Percentiles rank a stretch among this genome's conserved stretches.
These are phyloP conservation scores for Polypedilum vanderplanki DNA, from an alignment of 1,140 invertebrate species.

Conservation along the genomic window DNA sequence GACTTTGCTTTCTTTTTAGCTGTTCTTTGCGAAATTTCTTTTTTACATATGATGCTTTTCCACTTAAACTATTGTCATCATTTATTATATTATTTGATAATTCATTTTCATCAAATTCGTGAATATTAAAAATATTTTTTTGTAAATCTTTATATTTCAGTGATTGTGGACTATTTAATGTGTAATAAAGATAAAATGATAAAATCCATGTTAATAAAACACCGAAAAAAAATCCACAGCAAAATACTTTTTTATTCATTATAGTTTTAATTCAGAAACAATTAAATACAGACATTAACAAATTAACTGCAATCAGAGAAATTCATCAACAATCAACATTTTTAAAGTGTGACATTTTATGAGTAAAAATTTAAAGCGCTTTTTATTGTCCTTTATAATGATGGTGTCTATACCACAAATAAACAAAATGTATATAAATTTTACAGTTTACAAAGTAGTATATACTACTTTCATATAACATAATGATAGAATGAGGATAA, in stretches of 20 bases:
- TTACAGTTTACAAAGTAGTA: no score
- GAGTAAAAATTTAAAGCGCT: no score
- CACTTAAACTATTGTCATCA: not conserved
- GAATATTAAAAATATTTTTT: not conserved
- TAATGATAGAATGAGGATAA: no score
- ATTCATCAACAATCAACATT: not conserved
- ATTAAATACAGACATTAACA: not conserved
- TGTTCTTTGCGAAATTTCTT: not conserved
- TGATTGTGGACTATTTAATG: not conserved
- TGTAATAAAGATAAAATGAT: conserved; percentile 13
- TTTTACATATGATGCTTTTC: not conserved
- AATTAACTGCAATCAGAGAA: not conserved
- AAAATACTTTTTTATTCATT: conserved; percentile 15
- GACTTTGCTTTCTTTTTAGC: not conserved
- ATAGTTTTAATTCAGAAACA: not conserved
- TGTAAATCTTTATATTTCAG: not conserved
- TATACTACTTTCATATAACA: no score
- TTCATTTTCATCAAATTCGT: not conserved
- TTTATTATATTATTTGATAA: not conserved
- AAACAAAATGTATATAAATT: no score
- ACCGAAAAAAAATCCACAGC: not conserved
- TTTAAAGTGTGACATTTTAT: not conserved
- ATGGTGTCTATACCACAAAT: no score
- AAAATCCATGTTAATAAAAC: not conserved
- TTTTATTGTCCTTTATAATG: no score